A percentile compares a stretch with the other conserved stretches of the same genome.
Conservation (phyloP, 2,797 vertebrate species). For the Myripristis murdjan region DNA sequence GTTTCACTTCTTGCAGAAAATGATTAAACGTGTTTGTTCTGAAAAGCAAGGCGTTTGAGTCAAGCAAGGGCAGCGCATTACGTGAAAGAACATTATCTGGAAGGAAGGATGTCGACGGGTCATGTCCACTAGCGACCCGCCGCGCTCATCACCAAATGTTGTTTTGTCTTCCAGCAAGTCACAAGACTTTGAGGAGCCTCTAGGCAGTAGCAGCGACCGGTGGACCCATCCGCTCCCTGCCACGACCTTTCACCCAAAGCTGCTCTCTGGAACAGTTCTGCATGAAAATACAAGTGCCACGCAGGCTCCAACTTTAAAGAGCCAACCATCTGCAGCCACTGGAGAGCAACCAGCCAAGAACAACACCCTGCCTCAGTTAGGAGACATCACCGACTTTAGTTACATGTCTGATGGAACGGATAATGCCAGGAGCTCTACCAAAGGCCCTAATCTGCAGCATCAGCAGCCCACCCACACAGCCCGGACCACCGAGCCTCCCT, state of each 20-base stretch:
- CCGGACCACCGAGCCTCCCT: conserved; percentile 57
- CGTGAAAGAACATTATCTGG: not conserved
- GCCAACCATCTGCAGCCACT: not conserved
- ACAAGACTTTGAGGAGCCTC: conserved; percentile 1
- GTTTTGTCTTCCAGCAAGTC: conserved; percentile 33
- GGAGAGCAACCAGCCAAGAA: not conserved
- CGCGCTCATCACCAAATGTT: conserved; percentile 5
- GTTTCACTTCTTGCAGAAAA: not conserved
- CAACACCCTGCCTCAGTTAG: not conserved
- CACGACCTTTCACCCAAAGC: not conserved
- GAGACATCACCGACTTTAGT: not conserved
- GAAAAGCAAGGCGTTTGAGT: not conserved
- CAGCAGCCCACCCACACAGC: not conserved
- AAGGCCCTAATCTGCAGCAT: not conserved
- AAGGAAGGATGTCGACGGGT: not conserved
- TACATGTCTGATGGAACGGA: not conserved
- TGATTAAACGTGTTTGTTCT: not conserved
- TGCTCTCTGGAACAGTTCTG: not conserved
- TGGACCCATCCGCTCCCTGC: not conserved
- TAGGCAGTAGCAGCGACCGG: accelerated
- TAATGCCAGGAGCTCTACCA: not conserved
- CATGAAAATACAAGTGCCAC: not conserved
- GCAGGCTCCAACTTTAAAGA: not conserved
- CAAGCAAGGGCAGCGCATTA: not conserved
- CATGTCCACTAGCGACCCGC: not conserved